Conservation (phyloP, 2,888 invertebrate species). For the Cheilosia grossa region DNA sequence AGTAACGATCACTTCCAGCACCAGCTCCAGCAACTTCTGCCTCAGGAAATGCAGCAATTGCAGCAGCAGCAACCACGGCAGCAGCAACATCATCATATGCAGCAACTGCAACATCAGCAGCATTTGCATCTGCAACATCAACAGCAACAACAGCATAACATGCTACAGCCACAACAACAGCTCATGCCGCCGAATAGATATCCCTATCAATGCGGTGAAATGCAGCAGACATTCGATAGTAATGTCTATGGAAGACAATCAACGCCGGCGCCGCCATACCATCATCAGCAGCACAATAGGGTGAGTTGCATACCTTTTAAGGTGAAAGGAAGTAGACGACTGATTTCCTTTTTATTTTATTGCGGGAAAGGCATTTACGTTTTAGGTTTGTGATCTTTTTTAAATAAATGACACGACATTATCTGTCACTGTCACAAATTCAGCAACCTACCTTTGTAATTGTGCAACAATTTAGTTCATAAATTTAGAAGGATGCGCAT, state of each 20-base stretch:
- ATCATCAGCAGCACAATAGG: conserved; percentile 63
- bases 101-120: conserved; percentile 34
- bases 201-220: conserved; percentile 40
- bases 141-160: conserved; percentile 34
- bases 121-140: conserved; percentile 31
- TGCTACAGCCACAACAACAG: conserved; percentile 28
- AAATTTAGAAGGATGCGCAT: no score
- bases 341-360: conserved; percentile 20
- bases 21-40: conserved; percentile 45
- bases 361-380: background rate
- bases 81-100: conserved; percentile 30
- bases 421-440: no score
- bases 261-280: conserved; percentile 68
- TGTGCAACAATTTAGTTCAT: no score
- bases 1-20: conserved; percentile 60
- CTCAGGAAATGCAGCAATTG: conserved; percentile 29
- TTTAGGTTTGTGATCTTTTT: no score
- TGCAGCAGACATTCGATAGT: conserved; percentile 59
- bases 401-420: no score
- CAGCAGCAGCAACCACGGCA: conserved; percentile 14
- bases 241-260: conserved; percentile 61
- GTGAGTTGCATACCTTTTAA: conserved; percentile 43
- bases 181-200: conserved; percentile 50
- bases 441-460: no score
- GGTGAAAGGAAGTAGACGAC: conserved; percentile 1